Conservation (phyloP, 2,888 invertebrate species). For the Gonocerus acuteangulatus region DNA sequence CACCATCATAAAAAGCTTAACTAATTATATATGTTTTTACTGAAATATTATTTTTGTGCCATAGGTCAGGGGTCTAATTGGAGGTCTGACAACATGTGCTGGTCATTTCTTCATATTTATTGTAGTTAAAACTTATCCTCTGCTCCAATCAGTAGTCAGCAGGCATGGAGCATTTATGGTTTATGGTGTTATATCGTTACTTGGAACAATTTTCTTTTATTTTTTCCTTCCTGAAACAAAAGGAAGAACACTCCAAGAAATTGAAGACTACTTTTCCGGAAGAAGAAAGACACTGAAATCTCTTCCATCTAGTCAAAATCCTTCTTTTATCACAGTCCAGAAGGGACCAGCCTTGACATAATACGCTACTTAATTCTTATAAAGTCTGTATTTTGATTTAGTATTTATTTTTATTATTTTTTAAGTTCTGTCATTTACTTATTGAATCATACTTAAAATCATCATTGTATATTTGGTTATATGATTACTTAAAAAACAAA, state of each 20-base stretch:
- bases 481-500: too few species aligned
- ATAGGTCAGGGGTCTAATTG: conserved; percentile 58
- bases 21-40: too few species aligned
- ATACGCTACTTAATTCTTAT: too few species aligned
- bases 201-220: conserved; percentile 57
- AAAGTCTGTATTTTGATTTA: too few species aligned
- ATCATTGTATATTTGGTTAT: too few species aligned
- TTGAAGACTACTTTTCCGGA: conserved; percentile 62
- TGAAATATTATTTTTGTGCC: conserved; percentile 36
- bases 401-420: too few species aligned
- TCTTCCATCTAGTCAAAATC: conserved; percentile 31
- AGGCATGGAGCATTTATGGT: conserved; percentile 56
- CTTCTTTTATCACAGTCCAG: conserved; percentile 31
- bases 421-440: too few species aligned
- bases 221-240: conserved; percentile 60
- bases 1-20: too few species aligned
- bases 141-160: conserved; percentile 47
- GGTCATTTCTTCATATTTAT: conserved; percentile 59
- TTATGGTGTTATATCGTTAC: conserved; percentile 53
- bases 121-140: conserved; percentile 60
- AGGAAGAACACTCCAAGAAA: conserved; percentile 59
- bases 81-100: conserved; percentile 58
- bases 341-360: too few species aligned
- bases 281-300: conserved; percentile 48
- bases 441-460: too few species aligned